A percentile compares a stretch with the other conserved stretches of the same genome.
These are phyloP conservation scores for Zaprionus taronus DNA, from an alignment of 1,140 invertebrate species.

Conservation along the genomic window DNA sequence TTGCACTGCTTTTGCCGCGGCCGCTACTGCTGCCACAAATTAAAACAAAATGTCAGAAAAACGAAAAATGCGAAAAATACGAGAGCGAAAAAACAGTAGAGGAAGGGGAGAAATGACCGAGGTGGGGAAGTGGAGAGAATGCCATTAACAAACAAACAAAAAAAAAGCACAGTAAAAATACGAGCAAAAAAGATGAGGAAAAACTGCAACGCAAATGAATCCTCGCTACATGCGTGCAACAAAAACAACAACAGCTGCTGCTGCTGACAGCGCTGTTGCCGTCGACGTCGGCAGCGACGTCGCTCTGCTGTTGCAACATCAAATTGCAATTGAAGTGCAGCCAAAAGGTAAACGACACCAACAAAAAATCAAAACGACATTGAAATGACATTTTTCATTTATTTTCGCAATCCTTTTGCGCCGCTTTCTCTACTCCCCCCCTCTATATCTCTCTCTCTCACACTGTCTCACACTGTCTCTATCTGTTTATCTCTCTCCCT, in stretches of 20 bases:
- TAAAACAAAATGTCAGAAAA: slow-evolving; percentile 83
- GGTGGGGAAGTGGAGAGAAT: slow-evolving; percentile 15
- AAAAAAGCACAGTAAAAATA: slow-evolving; percentile 16
- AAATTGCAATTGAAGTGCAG: slow-evolving; percentile 82
- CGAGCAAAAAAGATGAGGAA: slow-evolving; percentile 5
- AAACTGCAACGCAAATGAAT: slow-evolving; percentile 70
- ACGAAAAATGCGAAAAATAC: slow-evolving; percentile 45
- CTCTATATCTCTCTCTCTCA: slow-evolving; percentile 10
- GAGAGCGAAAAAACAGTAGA: slow-evolving; percentile 27
- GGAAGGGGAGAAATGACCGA: neutral
- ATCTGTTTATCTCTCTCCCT: neutral
- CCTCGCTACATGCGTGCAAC: slow-evolving; percentile 73
- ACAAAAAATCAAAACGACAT: slow-evolving; percentile 77
- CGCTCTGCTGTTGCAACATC: slow-evolving; percentile 62
- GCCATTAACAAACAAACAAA: slow-evolving; percentile 37
- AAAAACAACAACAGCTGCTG: slow-evolving; percentile 43
- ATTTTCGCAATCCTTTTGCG: slow-evolving; percentile 48
- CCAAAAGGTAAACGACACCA: slow-evolving; percentile 82
- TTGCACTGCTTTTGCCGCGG: slow-evolving; percentile 31
- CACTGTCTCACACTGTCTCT: slow-evolving; percentile 17
- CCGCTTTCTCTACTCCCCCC: neutral
- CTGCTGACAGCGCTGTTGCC: slow-evolving; percentile 42
- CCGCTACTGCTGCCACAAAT: slow-evolving; percentile 71
- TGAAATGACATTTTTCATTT: slow-evolving; percentile 83
- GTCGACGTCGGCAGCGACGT: slow-evolving; percentile 4